Evolutionary conservation across 1,140 invertebrate species (phyloP), one percentile per base, ranked within the genome.

Genomic region (Brachionus angularis): DNA sequence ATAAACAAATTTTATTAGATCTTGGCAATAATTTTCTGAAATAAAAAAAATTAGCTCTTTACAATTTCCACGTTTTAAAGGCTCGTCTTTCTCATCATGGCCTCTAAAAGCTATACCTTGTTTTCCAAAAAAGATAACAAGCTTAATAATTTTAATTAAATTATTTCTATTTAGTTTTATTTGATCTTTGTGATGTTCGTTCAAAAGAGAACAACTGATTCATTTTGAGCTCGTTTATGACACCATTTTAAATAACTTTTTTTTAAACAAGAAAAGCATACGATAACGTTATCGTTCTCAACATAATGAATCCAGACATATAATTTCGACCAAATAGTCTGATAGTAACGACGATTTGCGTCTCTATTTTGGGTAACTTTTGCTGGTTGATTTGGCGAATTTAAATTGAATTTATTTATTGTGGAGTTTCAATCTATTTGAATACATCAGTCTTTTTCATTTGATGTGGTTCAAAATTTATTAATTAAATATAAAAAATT

Each of bases 51-150:
- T 5, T 1, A 62, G n/a, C 42, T 62, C 58, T 44, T 29, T 44
- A 27, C 44, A 29, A 62, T 62, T 62, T 2, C 58, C 58, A n/a
- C 12, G 23, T n/a, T 62, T 62, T 8, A 5, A 29, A n/a, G 58
- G 46, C 1, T 27, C 23, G 3, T 62, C 31, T 5, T 14, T 16
- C 16, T 62, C 58, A 16, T 18, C 3, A 46, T 62, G 58, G 25
- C 4, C 58, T 29, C 58, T 7, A 27, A 62, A 62, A 44, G 58
- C 58, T 12, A 62, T 23, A 44, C 58, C 58, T 16, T 62, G 36
- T 27, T 62, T 62, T 7, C 23, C 58, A 0, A 62, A 29, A 16
- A 62, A 62, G 14, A 29, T 46, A 25, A 62, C 29, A 3, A 29
- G 25, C 46, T 46, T n/a, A 12, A 62, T 62, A 27, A 62, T 62